Evolutionary conservation across 1,140 invertebrate genomes (phyloP).

Genomic region (honey bee (Apis mellifera)): Amel_HAv3.1 CM009941.2:2459501-2460000

Average conservation of each 20-base stretch:
- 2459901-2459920: too few species aligned
- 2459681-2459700: background rate
- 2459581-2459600: slow-evolving; percentile 89
- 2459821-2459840: too few species aligned
- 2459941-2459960: too few species aligned
- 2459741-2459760: too few species aligned
- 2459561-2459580: slow-evolving; percentile 92
- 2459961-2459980: too few species aligned
- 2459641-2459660: slow-evolving; percentile 35
- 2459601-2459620: slow-evolving; percentile 87
- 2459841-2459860: background rate
- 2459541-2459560: slow-evolving; percentile 94
- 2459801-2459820: too few species aligned
- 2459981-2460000: too few species aligned
- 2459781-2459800: too few species aligned
- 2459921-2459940: too few species aligned
- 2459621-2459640: slow-evolving; percentile 87
- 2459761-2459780: too few species aligned
- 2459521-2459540: slow-evolving; percentile 94
- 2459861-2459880: background rate
- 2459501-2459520: slow-evolving; percentile 89
- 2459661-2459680: slow-evolving; percentile 17
- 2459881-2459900: background rate
- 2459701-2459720: background rate
- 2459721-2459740: too few species aligned